Evolutionary conservation across 2,888 invertebrate genomes (phyloP).

Genomic region (Criorhina ranunculi): DNA sequence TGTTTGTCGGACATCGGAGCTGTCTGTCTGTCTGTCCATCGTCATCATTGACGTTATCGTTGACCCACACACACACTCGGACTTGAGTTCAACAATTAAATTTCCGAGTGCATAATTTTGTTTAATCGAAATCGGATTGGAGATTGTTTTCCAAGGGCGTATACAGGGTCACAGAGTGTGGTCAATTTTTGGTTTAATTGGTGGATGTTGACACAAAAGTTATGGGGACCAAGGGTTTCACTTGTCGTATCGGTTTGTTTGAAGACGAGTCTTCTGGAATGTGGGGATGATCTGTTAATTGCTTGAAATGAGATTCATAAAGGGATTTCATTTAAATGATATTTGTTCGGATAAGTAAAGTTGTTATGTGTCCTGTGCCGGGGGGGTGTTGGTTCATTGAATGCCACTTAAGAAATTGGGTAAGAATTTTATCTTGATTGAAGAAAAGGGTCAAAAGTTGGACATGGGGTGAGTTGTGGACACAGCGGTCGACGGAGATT

Average conservation of each 20-base stretch:
- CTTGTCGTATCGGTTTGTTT: conserved; percentile 6
- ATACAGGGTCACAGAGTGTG: not conserved
- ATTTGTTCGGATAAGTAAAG: conserved; percentile 19
- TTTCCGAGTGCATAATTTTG: conserved; percentile 72
- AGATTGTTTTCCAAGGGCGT: conserved; percentile 15
- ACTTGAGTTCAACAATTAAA: conserved; percentile 54
- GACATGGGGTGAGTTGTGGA: too few relatives aligned
- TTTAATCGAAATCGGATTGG: conserved; percentile 71
- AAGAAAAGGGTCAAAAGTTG: too few relatives aligned
- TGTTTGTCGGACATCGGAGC: too few relatives aligned
- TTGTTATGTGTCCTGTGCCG: conserved; percentile 26
- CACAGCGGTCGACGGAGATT: too few relatives aligned
- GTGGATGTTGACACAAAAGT: conserved; percentile 45
- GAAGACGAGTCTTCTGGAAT: conserved; percentile 25
- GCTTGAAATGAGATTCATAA: conserved; percentile 36
- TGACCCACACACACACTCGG: not conserved
- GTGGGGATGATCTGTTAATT: conserved; percentile 35
- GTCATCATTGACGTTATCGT: conserved; percentile 22
- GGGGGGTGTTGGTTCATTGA: not conserved
- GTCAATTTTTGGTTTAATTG: conserved; percentile 53
- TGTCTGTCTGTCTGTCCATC: not conserved
- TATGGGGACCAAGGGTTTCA: conserved; percentile 4
- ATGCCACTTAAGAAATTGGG: not conserved
- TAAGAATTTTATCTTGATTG: too few relatives aligned
- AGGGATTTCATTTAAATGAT: conserved; percentile 51